Base-by-base conservation (phyloP, 2,888 invertebrate genomes). In the Reticulitermes lucifugus region DNA sequence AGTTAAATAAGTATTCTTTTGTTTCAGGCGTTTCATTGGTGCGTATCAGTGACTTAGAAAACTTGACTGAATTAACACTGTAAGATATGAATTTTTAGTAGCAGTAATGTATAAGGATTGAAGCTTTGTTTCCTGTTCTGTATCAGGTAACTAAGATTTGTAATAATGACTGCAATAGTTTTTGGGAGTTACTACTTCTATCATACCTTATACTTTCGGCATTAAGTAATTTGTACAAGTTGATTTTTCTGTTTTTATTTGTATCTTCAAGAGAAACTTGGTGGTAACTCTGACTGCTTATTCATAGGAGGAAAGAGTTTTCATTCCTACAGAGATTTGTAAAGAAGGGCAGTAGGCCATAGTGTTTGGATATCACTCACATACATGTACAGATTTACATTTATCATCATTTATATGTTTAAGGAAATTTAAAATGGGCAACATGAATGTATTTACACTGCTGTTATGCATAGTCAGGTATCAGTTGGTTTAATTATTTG, bases 21-120 rank as follows among this genome's bases (percentile, higher is more conserved):
- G 73, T 73, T 73, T 35, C 73, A 73, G 77, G 77, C 21, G 41
- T 77, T 46, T 77, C 77, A 77, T 46, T 77, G 77, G 46, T 46
- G 43, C 35, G 41, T 35, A 77, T 77, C 43, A 46, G 46, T 12
- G 77, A 77, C 46, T 46, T 77, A n/a, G 77, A 77, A n/a, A 77
- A 77, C n/a, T 77, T 77, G 77, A 77, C 46, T 46, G 77, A 77
- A 25, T 77, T 77, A n/a, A 77, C 77, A n/a, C 46, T 77, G 43
- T 77, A 51, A 77, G 77, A 25, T 73, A 41, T 41, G 65, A 65
- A 55, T 12, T 55, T 55, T 12, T 55, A 55, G 55, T 18, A 18
- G 55, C 55, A 55, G 18, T 55, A 55, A 55, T 55, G 12, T 55
- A 5, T 55, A 55, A 55, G 55, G 55, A 55, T 55, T 18, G 55